phyloP scores from a whole-genome alignment of 2,888 invertebrate species.

The Hesperia comma region DNA sequence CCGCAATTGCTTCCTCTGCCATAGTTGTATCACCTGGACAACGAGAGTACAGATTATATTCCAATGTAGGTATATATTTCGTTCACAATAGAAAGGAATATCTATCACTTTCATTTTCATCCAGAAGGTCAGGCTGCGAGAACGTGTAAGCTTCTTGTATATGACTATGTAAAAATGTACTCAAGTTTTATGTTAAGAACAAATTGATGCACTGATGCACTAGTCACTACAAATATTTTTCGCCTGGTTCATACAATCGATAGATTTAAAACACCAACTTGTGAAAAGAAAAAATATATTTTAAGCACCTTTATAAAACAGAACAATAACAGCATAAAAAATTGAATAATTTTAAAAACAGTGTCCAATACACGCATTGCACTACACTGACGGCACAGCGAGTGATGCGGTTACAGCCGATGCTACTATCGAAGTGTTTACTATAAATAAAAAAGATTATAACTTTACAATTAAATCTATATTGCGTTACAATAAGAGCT shows the following conservation, averaged over 20 bases:
- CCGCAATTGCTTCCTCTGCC: constrained; percentile 97
- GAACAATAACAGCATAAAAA: constrained; percentile 40
- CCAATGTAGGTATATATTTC: background rate
- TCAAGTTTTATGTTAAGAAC: background rate
- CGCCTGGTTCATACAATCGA: too few species aligned
- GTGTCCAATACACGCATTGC: constrained; percentile 32
- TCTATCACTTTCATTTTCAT: background rate
- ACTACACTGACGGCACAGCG: background rate
- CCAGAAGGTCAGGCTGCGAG: too few species aligned
- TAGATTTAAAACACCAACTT: too few species aligned
- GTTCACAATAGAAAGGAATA: too few species aligned
- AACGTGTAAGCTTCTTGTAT: background rate
- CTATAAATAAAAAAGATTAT: background rate
- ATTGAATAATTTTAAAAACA: constrained; percentile 25
- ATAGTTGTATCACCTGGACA: constrained; percentile 89
- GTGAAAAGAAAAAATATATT: background rate
- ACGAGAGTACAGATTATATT: background rate
- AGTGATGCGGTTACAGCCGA: constrained; percentile 15
- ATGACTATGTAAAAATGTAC: too few species aligned
- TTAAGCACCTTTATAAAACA: constrained; percentile 39
- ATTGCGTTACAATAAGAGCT: constrained; percentile 1
- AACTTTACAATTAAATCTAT: background rate
- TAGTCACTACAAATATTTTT: too few species aligned
- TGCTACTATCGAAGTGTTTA: constrained; percentile 19
- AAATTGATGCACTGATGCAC: background rate